Evolutionary conservation across 2,797 vertebrate genomes (phyloP), one percentile per base, ranked within the genome.

Genomic region (Anguilla anguilla): DNA sequence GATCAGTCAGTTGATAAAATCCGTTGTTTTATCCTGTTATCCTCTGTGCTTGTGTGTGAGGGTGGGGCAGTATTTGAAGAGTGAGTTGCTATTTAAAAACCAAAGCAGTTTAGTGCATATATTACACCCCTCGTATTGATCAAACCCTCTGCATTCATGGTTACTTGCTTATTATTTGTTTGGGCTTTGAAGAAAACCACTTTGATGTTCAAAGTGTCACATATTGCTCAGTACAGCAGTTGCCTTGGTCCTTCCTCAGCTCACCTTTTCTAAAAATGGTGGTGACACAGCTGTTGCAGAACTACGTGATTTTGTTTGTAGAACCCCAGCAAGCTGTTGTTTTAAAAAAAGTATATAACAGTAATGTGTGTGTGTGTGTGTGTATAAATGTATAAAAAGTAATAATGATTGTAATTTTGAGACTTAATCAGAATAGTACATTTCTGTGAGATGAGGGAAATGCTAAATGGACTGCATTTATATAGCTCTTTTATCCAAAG

Each of bases 101-200:
- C 86, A 83, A 83, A 83, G 43, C 39, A 83, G 6, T 64, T 83
- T 15, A 67, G 25, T 5, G 6, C 19, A 67, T 59, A 85, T 35
- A 61, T 61, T 87, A n/a, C 53, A 46, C 31, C 3, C 11, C 28
- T 39, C 31, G 3, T 6, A n/a, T 64, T 51, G 19, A 69, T 83
- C 57, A 87, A 83, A 87, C 67, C 35, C 22, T 85, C 6, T 67
- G 49, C 35, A 46, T 67, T 85, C 57, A 49, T 85, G 39, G 57
- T 25, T 61, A 84, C 55, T 19, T 43, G 59, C 59, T 85, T 64
- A 39, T 39, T 13, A 15, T 85, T 67, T 13, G 79, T n/a, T 55
- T 83, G 15, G 72, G 74, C 86, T 64, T 83, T 82, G 81, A 83
- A 83, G 79, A 51, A 28, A 57, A 15, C 7, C 39, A 28, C 59